These are phyloP conservation scores for Diplodus puntazzo DNA, from an alignment of 2,797 vertebrate genomes.

Conservation along the genomic window DNA sequence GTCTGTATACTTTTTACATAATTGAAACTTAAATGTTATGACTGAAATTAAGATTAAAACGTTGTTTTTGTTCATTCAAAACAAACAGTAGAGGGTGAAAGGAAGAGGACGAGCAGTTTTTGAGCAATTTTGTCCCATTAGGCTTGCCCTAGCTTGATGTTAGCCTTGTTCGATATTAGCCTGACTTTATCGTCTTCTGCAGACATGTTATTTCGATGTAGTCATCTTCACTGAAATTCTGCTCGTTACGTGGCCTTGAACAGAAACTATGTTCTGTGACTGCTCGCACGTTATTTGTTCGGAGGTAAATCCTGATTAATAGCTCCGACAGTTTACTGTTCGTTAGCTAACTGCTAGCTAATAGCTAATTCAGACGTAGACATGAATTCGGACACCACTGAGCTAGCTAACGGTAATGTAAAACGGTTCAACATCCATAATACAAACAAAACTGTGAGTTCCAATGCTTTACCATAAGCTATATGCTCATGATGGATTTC, in stretches of 20 bases:
- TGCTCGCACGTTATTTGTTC: too few species aligned
- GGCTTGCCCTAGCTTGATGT: too few species aligned
- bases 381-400: too few species aligned
- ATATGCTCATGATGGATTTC: background rate
- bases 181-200: rapidly evolving
- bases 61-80: too few species aligned
- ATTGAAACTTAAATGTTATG: too few species aligned
- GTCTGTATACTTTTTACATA: too few species aligned
- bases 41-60: too few species aligned
- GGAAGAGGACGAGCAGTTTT: too few species aligned
- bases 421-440: background rate
- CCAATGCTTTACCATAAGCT: background rate
- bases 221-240: rapidly evolving
- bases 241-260: background rate
- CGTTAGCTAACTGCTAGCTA: background rate
- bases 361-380: background rate
- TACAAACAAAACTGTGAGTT: background rate
- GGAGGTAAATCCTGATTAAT: background rate
- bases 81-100: too few species aligned
- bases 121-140: too few species aligned
- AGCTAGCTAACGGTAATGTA: background rate
- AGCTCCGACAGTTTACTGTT: background rate
- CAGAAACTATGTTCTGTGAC: too few species aligned
- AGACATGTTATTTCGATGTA: background rate
- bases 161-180: background rate